phyloP scores from a whole-genome alignment of 2,797 vertebrate genomes.

The Eleutherodactylus coqui region DNA sequence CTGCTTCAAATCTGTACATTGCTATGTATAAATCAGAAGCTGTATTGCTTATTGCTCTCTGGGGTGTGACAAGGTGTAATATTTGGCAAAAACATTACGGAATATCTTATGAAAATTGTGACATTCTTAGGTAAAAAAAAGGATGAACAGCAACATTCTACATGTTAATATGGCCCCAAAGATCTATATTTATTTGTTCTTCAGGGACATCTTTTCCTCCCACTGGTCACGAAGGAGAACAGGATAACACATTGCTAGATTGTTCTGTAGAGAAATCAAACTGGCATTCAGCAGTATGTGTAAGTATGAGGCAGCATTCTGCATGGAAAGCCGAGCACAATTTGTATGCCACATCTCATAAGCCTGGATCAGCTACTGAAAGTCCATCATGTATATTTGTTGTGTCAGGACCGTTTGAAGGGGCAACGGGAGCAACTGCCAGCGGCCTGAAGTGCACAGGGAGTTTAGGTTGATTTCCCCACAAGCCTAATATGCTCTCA shows the following conservation, averaged over 20 bases:
- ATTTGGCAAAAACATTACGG: slow-evolving; percentile 21
- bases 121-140: slow-evolving; percentile 17
- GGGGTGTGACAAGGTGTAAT: slow-evolving; percentile 9
- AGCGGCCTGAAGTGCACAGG: slow-evolving; percentile 20
- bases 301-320: slow-evolving; percentile 8
- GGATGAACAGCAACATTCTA: background rate
- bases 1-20: background rate
- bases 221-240: slow-evolving; percentile 1
- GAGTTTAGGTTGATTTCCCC: slow-evolving; percentile 16
- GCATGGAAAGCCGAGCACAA: slow-evolving; percentile 22
- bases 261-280: slow-evolving; percentile 48
- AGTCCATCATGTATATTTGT: slow-evolving; percentile 52
- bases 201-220: background rate
- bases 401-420: slow-evolving; percentile 57
- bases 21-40: background rate
- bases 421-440: slow-evolving; percentile 56
- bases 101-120: slow-evolving; percentile 30
- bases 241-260: slow-evolving; percentile 38
- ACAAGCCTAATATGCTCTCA: slow-evolving; percentile 32
- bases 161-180: slow-evolving; percentile 31
- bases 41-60: slow-evolving; percentile 16
- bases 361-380: slow-evolving; percentile 34
- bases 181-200: slow-evolving; percentile 27
- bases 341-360: slow-evolving; percentile 41
- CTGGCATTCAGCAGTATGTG: slow-evolving; percentile 31